Conservation (phyloP, 2,113 vertebrate genomes). For the Ctenomys sociabilis region DNA sequence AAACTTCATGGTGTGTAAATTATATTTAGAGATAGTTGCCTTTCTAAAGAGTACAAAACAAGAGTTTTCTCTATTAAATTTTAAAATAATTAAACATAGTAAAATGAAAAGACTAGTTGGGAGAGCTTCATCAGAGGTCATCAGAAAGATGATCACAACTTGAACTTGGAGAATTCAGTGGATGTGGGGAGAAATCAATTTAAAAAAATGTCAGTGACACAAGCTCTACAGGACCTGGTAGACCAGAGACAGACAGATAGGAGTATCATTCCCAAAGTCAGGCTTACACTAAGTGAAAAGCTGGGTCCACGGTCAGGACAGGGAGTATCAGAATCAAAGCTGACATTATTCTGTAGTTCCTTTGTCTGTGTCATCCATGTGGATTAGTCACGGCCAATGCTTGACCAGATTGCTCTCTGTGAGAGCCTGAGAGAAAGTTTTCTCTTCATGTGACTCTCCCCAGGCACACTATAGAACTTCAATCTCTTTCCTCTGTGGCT, state of each 20-base stretch:
- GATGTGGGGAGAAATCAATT: background rate
- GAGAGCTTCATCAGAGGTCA: background rate
- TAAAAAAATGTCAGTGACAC: background rate
- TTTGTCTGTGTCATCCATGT: no score
- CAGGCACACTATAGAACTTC: no score
- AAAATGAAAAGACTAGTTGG: background rate
- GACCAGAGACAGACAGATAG: rapidly evolving
- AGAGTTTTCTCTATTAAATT: background rate
- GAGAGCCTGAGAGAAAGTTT: no score
- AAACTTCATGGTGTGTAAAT: background rate
- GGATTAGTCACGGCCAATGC: no score
- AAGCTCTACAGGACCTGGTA: background rate
- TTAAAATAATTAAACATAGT: background rate
- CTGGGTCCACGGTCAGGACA: background rate
- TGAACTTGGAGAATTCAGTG: background rate
- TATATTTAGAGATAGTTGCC: background rate
- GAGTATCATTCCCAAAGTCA: background rate
- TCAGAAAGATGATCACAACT: background rate
- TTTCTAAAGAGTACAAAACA: background rate
- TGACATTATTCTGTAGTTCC: no score
- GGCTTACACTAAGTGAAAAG: background rate
- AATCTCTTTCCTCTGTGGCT: no score
- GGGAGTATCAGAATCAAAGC: background rate
- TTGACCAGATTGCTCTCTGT: no score
- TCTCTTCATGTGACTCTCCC: no score